Conservation (phyloP, 30 jellyfish, hydroid and myxozoan genomes). For the Turritopsis dohrnii region DNA sequence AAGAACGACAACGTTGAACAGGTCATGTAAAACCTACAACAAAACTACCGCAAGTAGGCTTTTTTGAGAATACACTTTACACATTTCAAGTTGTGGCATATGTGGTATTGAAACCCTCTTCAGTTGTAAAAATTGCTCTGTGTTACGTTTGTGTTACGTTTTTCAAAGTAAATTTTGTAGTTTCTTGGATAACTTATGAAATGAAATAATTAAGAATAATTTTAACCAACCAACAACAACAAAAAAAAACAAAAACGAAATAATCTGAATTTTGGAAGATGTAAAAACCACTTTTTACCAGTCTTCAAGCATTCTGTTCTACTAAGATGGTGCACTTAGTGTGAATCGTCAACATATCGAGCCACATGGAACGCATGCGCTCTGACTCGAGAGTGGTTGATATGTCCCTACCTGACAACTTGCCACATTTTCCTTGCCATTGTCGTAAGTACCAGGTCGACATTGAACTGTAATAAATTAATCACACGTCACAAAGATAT, state of each 20-base stretch:
- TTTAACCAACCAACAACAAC: no score
- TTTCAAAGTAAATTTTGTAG: no score
- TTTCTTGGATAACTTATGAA: no score
- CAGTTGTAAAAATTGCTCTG: no score
- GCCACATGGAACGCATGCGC: conserved; percentile 59
- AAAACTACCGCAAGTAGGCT: neutral
- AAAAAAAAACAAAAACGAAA: no score
- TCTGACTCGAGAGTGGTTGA: conserved; percentile 59
- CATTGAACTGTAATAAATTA: conserved; percentile 29
- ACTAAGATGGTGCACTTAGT: conserved; percentile 35
- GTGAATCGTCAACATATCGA: conserved; percentile 41
- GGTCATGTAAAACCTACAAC: neutral
- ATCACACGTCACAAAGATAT: no score
- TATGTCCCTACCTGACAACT: conserved; percentile 66
- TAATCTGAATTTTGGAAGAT: no score
- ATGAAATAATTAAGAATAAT: no score
- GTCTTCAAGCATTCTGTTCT: neutral
- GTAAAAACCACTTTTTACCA: no score
- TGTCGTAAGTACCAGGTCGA: conserved; percentile 67
- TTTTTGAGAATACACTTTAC: neutral
- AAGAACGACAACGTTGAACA: neutral
- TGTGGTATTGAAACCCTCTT: no score
- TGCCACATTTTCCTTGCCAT: conserved; percentile 43
- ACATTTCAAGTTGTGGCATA: no score
- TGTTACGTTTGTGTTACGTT: no score